Evolutionary conservation across 1,140 invertebrate genomes (phyloP).

Genomic region (Pachypsylla venusta): DNA sequence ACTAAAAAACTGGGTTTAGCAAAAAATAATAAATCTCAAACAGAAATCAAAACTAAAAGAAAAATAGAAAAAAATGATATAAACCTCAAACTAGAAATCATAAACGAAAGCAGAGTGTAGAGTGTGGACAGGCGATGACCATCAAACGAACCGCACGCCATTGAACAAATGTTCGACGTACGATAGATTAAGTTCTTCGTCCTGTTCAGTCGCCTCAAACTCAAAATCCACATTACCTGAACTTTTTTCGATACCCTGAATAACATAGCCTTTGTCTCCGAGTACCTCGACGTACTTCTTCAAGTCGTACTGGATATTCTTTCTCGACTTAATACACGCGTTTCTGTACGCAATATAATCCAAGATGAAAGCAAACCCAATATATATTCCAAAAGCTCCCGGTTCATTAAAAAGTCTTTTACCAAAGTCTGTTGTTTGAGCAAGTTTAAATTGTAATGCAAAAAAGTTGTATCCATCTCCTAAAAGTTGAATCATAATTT

Average conservation of each 20-base stretch:
- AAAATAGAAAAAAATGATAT: not conserved
- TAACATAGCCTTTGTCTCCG: not conserved
- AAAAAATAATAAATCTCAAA: not conserved
- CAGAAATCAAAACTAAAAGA: not conserved
- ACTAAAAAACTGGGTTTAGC: not conserved
- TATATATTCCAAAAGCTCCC: not conserved
- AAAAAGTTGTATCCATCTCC: slow-evolving; percentile 6
- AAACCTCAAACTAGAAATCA: not conserved
- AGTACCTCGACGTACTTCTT: not conserved
- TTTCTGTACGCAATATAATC: not conserved
- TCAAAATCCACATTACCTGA: not conserved
- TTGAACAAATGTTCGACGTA: not conserved
- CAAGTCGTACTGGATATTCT: not conserved
- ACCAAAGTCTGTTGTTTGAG: not conserved
- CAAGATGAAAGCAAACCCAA: slow-evolving; percentile 2
- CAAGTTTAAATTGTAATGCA: not conserved
- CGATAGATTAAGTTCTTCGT: not conserved
- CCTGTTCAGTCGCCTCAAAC: not conserved
- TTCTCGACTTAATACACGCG: not conserved
- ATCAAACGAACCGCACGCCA: not conserved
- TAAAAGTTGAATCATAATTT: not conserved
- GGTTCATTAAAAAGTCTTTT: not conserved
- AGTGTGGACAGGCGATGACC: not conserved
- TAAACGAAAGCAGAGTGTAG: not conserved
- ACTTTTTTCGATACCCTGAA: not conserved